Percentiles rank a stretch among this genome's conserved stretches.
These are phyloP conservation scores for Epinephelus moara DNA, from an alignment of 2,113 vertebrate species.

Conservation along the genomic window DNA sequence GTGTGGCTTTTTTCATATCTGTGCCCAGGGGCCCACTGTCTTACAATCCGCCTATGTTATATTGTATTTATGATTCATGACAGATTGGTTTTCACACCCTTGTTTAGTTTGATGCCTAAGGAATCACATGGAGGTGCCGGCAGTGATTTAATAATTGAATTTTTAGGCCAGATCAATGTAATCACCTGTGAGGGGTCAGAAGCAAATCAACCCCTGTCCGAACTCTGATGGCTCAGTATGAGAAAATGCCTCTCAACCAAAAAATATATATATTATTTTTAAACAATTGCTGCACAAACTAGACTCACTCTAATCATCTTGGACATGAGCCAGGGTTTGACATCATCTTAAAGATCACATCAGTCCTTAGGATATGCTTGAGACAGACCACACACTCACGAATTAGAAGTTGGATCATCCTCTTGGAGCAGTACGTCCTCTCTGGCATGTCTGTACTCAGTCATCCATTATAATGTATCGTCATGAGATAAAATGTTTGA, in stretches of 20 bases:
- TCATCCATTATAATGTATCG: conserved; percentile 40
- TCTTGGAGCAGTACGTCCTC: conserved; percentile 23
- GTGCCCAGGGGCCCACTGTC: too few species aligned
- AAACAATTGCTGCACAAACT: conserved; percentile 27
- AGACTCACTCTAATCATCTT: conserved; percentile 23
- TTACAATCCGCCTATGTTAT: neutral
- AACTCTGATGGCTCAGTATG: conserved; percentile 42
- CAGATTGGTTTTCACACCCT: neutral
- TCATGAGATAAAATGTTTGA: conserved; percentile 44
- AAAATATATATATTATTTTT: conserved; percentile 29
- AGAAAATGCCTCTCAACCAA: conserved; percentile 61
- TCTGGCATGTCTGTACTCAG: conserved; percentile 22
- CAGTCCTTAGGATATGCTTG: conserved; percentile 40
- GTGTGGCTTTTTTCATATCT: too few species aligned
- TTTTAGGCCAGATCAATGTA: conserved; percentile 60
- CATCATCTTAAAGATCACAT: conserved; percentile 56
- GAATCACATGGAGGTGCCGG: conserved; percentile 20
- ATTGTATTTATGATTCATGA: conserved; percentile 42
- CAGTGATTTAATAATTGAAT: conserved; percentile 64
- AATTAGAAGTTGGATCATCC: conserved; percentile 50
- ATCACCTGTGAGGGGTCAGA: conserved; percentile 36
- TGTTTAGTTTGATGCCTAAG: conserved; percentile 31
- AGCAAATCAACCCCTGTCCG: conserved; percentile 49
- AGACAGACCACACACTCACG: conserved; percentile 21
- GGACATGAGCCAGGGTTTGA: conserved; percentile 22